A percentile compares a stretch with the other conserved stretches of the same genome.
Evolutionary conservation across 2,888 invertebrate genomes (phyloP).

Genomic region (Oxyscelio sp.): DNA sequence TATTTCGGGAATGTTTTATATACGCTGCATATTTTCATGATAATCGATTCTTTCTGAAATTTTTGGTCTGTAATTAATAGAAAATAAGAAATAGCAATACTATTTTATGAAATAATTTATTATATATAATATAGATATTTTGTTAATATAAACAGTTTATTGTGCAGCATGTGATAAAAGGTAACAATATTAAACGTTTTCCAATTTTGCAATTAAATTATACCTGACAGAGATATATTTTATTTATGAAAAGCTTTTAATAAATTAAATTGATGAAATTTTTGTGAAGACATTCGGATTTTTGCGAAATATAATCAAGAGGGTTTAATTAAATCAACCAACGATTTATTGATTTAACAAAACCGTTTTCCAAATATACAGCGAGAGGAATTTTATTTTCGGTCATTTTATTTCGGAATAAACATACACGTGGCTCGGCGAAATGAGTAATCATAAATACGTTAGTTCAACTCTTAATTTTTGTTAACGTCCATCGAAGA

Average conservation of each 20-base stretch:
- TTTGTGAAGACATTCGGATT: slow-evolving; percentile 24
- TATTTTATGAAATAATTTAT: too few species aligned
- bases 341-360: slow-evolving; percentile 39
- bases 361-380: slow-evolving; percentile 30
- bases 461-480: too few species aligned
- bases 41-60: too few species aligned
- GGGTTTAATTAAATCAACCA: slow-evolving; percentile 36
- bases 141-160: too few species aligned
- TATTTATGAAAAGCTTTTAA: slow-evolving; percentile 6
- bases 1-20: too few species aligned
- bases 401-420: slow-evolving; percentile 14
- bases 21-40: too few species aligned
- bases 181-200: neutral
- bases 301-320: slow-evolving; percentile 40
- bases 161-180: too few species aligned
- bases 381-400: slow-evolving; percentile 29
- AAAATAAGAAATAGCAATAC: too few species aligned
- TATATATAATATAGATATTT: too few species aligned
- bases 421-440: neutral
- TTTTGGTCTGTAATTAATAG: too few species aligned
- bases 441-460: neutral
- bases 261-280: slow-evolving; percentile 25
- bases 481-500: too few species aligned
- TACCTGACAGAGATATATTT: neutral
- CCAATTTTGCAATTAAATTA: slow-evolving; percentile 15